phyloP scores from a whole-genome alignment of 2,888 invertebrate genomes.

The Portevinia maculata region DNA sequence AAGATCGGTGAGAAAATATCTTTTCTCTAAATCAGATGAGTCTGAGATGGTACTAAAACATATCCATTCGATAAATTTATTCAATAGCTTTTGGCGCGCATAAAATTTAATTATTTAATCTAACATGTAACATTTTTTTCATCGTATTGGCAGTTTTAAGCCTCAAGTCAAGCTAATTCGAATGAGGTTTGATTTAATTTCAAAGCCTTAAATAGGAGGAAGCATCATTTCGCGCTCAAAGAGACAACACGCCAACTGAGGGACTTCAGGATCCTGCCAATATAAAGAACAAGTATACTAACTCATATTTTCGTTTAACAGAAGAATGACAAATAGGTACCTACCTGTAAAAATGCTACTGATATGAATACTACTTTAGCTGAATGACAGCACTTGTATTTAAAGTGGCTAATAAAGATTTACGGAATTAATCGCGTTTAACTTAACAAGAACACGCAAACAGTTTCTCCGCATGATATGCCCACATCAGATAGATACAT shows the following conservation, averaged over 20 bases:
- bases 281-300: slow-evolving; percentile 30
- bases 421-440: slow-evolving; percentile 18
- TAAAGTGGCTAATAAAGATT: slow-evolving; percentile 16
- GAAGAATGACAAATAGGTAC: not conserved
- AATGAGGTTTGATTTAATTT: too few species aligned
- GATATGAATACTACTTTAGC: not conserved
- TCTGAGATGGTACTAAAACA: not conserved
- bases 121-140: slow-evolving; percentile 7
- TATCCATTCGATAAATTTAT: slow-evolving; percentile 27
- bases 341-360: not conserved
- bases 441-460: slow-evolving; percentile 7
- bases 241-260: too few species aligned
- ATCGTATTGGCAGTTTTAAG: slow-evolving; percentile 15
- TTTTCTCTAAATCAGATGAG: not conserved
- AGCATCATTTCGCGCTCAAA: too few species aligned
- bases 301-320: not conserved
- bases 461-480: not conserved
- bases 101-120: slow-evolving; percentile 9
- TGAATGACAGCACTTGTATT: slow-evolving; percentile 9
- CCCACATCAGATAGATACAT: slow-evolving; percentile 20
- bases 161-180: not conserved
- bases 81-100: slow-evolving; percentile 11
- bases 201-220: too few species aligned
- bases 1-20: not conserved
- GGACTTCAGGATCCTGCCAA: slow-evolving; percentile 9